These are phyloP conservation scores for Poeciliopsis presidionis DNA, from an alignment of 2,797 vertebrate species.

Conservation along the genomic window DNA sequence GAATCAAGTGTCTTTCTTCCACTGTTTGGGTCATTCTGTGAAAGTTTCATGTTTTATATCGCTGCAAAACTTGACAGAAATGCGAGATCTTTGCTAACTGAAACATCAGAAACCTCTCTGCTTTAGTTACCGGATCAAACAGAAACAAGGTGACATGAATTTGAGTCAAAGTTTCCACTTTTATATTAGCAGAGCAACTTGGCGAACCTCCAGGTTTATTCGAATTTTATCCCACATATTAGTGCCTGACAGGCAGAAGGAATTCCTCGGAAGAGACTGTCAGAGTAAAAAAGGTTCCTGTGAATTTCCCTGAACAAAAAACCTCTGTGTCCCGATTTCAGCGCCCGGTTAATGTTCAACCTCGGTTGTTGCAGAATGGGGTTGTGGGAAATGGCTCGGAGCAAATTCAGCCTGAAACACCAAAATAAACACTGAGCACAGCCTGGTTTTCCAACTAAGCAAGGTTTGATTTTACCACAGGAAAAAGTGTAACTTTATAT, in stretches of 20 bases:
- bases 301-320: not conserved
- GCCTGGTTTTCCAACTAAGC: not conserved
- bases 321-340: not conserved
- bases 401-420: not conserved
- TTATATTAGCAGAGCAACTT: not conserved
- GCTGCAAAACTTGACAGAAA: not conserved
- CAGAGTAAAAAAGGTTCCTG: not conserved
- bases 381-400: not conserved
- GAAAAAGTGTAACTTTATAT: not conserved
- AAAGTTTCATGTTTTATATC: not conserved
- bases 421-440: not conserved
- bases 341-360: not conserved
- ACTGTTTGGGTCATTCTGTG: not conserved
- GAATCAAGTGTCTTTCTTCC: not conserved
- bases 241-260: not conserved
- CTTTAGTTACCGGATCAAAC: not conserved
- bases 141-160: not conserved
- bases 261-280: not conserved
- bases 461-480: not conserved
- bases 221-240: not conserved
- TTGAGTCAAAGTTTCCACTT: not conserved
- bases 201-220: not conserved
- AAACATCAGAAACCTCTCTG: not conserved
- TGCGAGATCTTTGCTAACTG: not conserved
- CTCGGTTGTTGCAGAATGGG: not conserved